Evolutionary conservation across 37 sponge, comb jelly and placozoan genomes (phyloP), one percentile per base, ranked within the genome.

Genomic region (Eunapius fragilis): DNA sequence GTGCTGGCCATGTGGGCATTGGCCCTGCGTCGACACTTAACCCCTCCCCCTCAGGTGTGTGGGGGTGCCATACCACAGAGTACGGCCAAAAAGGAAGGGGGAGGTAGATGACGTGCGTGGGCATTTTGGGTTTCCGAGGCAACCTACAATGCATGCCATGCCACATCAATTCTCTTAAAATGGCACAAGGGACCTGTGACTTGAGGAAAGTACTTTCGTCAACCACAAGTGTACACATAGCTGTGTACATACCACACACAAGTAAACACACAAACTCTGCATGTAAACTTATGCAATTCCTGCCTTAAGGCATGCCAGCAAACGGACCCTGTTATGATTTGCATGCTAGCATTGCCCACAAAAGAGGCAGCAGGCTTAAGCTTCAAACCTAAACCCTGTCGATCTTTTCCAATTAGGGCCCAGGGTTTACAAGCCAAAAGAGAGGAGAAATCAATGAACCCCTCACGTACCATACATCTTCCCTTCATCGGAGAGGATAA

Each of bases 401-500:
- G n/a, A n/a, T n/a, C n/a, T n/a, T n/a, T n/a, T n/a, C n/a, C n/a
- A n/a, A n/a, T n/a, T n/a, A n/a, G n/a, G n/a, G n/a, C n/a, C n/a
- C n/a, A n/a, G n/a, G n/a, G n/a, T n/a, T n/a, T n/a, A n/a, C n/a
- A n/a, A n/a, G n/a, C n/a, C n/a, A n/a, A n/a, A n/a, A n/a, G n/a
- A n/a, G n/a, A n/a, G n/a, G n/a, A n/a, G n/a, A n/a, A n/a, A n/a
- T n/a, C 14, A 36, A 76, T 2, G 36, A 9, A 12, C 75, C 31
- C 36, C 17, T 47, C 30, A 95, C 96, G 75, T 89, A 98, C 99
- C 99, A 89, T 98, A 98, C 99, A 98, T 98, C 93, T 98, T 98
- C 25, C 99, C 99, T 79, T 98, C 99, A 83, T 97, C 97, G 35
- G 99, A 95, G 35, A 98, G 84, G 41, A 98, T 98, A 38, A 98